A percentile compares a stretch with the other conserved stretches of the same genome.
Conservation (phyloP, 2,888 invertebrate genomes). For the Pachymerium ferrugineum region DNA sequence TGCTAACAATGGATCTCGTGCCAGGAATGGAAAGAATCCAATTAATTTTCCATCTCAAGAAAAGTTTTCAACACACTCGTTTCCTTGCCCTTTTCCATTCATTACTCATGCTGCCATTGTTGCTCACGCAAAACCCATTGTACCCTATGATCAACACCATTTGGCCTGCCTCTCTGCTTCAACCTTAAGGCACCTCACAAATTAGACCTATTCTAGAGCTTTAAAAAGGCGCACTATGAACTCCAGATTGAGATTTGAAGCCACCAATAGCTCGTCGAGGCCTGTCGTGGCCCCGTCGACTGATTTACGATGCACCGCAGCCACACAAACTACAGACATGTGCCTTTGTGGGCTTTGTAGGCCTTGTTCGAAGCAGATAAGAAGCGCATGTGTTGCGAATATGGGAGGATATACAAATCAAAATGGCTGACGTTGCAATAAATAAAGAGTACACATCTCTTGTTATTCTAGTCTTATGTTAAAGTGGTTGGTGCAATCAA, state of each 20-base stretch:
- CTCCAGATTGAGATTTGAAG: conserved; percentile 6
- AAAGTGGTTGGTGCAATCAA: not conserved
- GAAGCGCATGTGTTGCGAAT: conserved; percentile 8
- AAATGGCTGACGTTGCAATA: not conserved
- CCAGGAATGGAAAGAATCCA: not conserved
- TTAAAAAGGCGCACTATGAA: not conserved
- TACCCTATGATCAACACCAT: conserved; percentile 4
- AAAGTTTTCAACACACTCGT: not conserved
- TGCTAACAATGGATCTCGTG: not conserved
- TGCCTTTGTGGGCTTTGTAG: not conserved
- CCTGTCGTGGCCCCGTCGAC: not conserved
- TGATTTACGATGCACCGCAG: conserved; percentile 4
- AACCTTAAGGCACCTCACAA: not conserved
- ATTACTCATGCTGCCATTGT: not conserved
- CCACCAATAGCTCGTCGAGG: not conserved
- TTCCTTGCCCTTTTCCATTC: not conserved
- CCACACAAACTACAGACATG: conserved; percentile 6
- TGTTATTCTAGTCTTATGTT: too few relatives aligned
- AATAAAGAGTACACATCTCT: not conserved
- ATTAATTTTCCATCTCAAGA: not conserved
- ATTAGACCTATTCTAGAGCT: not conserved
- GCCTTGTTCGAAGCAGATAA: conserved; percentile 13
- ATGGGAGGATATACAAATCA: conserved; percentile 6
- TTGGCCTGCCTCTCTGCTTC: not conserved
- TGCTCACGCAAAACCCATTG: not conserved